Conservation (phyloP, 2,113 vertebrate species). For the Diadophis punctatus region DNA sequence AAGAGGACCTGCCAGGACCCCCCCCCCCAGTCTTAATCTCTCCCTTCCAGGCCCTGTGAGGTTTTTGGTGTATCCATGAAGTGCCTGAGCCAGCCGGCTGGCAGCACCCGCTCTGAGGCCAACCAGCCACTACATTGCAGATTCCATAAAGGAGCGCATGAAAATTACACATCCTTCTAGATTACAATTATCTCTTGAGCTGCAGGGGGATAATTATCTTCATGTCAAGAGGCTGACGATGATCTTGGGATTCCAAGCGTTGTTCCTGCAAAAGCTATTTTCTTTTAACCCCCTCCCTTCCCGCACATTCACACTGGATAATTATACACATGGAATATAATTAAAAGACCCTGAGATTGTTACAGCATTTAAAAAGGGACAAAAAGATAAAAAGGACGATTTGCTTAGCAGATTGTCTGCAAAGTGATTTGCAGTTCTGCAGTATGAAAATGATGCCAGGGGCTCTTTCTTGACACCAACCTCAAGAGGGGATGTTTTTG, state of each 20-base stretch:
- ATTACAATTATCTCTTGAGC: slow-evolving; percentile 36
- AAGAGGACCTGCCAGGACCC: background rate
- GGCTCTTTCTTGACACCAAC: background rate
- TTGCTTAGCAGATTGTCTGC: background rate
- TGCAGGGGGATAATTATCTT: slow-evolving; percentile 35
- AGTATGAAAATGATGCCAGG: background rate
- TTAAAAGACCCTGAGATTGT: background rate
- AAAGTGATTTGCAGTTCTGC: background rate
- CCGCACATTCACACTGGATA: background rate
- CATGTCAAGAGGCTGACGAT: slow-evolving; percentile 20
- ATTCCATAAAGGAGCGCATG: accelerated
- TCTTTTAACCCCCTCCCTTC: background rate
- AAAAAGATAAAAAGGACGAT: background rate
- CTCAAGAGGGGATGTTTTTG: background rate
- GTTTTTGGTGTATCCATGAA: background rate
- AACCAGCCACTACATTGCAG: accelerated
- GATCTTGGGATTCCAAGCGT: background rate
- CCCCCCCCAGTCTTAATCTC: background rate
- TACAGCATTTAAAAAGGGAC: background rate
- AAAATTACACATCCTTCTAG: background rate
- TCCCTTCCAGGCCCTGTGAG: background rate
- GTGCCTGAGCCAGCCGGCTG: background rate
- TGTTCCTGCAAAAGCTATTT: background rate
- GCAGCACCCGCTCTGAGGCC: background rate
- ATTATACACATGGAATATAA: slow-evolving; percentile 12